Evolutionary conservation across 2,113 vertebrate species (phyloP), one percentile per base, ranked within the genome.

Genomic region (Oriolus oriolus): DNA sequence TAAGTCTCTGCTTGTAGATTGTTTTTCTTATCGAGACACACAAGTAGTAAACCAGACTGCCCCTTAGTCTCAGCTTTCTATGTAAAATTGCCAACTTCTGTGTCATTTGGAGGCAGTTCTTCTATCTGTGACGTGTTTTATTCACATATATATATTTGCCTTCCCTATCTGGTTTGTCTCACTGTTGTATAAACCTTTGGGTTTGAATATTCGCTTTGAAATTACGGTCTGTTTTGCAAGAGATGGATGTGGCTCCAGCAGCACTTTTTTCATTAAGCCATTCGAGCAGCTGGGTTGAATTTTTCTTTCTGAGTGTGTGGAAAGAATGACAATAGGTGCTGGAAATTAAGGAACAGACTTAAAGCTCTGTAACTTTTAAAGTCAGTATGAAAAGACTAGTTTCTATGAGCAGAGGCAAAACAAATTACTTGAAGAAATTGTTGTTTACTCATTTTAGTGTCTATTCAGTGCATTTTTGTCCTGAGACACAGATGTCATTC

Each of bases 241-340:
- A 91, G 69, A n/a, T 53, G 59, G 24, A 24, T 89, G 47, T 91
- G 89, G 14, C 64, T 92, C 10, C 37, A 64, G 76, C 42, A 56
- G 53, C 16, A 16, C 16, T 88, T 84, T 57, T 86, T 91, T 95
- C n/a, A 26, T 87, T 41, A 74, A 76, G 64, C 75, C 26, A 21
- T 73, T 89, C 65, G 61, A 69, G 74, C 70, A 91, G 52, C 80
- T 95, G 42, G 35, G 28, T 91, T 95, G 80, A 81, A 71, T 90
- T 96, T 88, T 96, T 89, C 57, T 57, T 89, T 87, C 73, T 27
- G 14, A 68, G 33, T 80, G 9, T 76, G 5, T 84, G 75, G 85
- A 93, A 96, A 94, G 52, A 95, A 50, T 95, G 80, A 86, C 59
- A 89, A 13, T 73, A 87, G 59, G 50, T 93, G 39, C 66, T 89